A percentile compares a stretch with the other conserved stretches of the same genome.
Conservation (phyloP, 2,113 vertebrate species). For the Melanostigma gelatinosum region DNA sequence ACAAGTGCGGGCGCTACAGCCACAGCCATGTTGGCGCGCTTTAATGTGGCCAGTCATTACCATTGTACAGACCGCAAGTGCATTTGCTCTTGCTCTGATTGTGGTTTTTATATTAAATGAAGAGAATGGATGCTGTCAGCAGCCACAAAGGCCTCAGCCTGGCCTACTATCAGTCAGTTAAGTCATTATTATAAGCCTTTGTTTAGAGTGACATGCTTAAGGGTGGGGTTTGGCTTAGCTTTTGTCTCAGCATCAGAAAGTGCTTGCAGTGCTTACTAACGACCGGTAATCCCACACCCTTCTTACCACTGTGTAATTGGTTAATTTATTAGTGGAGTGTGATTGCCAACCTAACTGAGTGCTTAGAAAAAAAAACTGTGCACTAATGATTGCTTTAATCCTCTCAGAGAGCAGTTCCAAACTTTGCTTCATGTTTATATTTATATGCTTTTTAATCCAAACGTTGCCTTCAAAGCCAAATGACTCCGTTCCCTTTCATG, state of each 20-base stretch:
- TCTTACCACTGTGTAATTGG: constrained; percentile 55
- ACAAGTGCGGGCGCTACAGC: constrained; percentile 35
- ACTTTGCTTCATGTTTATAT: constrained; percentile 42
- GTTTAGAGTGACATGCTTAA: constrained; percentile 58
- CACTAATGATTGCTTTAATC: constrained; percentile 49
- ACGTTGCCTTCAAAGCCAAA: constrained; percentile 40
- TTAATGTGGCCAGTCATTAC: constrained; percentile 58
- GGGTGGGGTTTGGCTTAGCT: constrained; percentile 33
- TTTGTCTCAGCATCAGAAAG: constrained; percentile 65
- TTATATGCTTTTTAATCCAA: constrained; percentile 41
- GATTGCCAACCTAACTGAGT: constrained; percentile 37
- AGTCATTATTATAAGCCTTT: constrained; percentile 69
- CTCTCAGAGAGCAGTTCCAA: constrained; percentile 27
- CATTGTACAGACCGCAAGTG: constrained; percentile 56
- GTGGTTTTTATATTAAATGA: constrained; percentile 68
- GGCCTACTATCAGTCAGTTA: constrained; percentile 45
- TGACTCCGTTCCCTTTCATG: constrained; percentile 26
- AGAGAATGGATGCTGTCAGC: constrained; percentile 50
- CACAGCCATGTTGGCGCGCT: constrained; percentile 34
- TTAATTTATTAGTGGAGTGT: constrained; percentile 57
- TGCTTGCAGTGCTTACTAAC: constrained; percentile 61
- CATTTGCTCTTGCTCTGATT: constrained; percentile 59
- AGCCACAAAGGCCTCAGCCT: constrained; percentile 54
- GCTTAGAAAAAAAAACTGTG: constrained; percentile 21
- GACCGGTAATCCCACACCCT: constrained; percentile 56